A percentile compares a stretch with the other conserved stretches of the same genome.
Evolutionary conservation across 2,888 invertebrate species (phyloP).

Genomic region (Lissocephala sabroskyi): DNA sequence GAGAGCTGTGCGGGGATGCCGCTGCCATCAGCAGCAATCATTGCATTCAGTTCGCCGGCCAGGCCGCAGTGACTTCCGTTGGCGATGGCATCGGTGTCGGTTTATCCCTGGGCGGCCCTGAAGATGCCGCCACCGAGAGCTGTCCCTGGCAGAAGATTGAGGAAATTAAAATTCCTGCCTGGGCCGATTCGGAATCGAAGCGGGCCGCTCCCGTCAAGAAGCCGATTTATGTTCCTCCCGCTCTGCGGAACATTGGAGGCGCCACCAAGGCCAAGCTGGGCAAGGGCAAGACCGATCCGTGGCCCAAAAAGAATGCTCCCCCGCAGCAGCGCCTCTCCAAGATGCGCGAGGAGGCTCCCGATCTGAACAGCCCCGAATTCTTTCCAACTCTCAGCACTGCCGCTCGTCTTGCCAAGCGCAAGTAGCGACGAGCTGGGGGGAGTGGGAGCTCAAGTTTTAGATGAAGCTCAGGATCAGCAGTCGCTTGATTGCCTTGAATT

Average conservation of each 20-base stretch:
- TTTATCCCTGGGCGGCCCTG: constrained; percentile 25
- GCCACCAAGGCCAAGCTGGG: background rate
- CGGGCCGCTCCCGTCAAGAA: background rate
- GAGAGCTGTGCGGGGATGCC: background rate
- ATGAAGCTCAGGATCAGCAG: too few species aligned
- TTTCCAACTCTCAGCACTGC: constrained; percentile 35
- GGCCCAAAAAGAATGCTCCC: too few species aligned
- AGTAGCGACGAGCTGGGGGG: too few species aligned
- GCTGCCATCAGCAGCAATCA: background rate
- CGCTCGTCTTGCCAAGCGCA: too few species aligned
- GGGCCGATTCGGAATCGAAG: background rate
- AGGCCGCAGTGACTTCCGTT: constrained; percentile 8
- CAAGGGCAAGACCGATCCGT: background rate
- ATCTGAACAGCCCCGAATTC: constrained; percentile 39
- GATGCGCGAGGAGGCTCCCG: constrained; percentile 36
- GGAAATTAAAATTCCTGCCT: background rate
- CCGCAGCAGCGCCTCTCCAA: constrained; percentile 7
- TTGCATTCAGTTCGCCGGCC: background rate
- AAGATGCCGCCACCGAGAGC: constrained; percentile 1
- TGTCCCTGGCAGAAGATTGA: background rate
- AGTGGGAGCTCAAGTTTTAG: too few species aligned
- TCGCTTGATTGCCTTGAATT: too few species aligned
- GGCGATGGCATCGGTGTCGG: constrained; percentile 38
- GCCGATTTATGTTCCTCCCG: constrained; percentile 42
- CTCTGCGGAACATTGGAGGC: constrained; percentile 36